Evolutionary conservation across 2,113 vertebrate species (phyloP).

Genomic region (human (Homo sapiens)): DNA sequence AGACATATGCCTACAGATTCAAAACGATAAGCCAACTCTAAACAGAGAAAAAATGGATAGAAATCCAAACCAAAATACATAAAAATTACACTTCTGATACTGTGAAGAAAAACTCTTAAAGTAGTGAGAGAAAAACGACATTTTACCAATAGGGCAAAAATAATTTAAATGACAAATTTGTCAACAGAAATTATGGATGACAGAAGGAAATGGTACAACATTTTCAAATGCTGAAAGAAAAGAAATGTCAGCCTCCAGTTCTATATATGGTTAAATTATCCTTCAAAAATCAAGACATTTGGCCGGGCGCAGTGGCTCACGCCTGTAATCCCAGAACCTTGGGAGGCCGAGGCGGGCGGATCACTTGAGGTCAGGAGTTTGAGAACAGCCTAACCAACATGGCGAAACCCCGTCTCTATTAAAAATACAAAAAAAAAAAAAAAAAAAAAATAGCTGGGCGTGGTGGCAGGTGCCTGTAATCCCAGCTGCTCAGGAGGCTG

Average conservation of each 20-base stretch:
- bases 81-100: neutral
- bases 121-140: neutral
- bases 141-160: neutral
- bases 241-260: neutral
- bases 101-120: neutral
- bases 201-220: neutral
- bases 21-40: neutral
- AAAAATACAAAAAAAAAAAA: too few relatives aligned
- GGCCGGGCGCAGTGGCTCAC: accelerated
- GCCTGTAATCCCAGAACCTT: too few relatives aligned
- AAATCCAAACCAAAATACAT: neutral
- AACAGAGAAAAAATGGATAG: neutral
- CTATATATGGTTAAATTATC: neutral
- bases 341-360: too few relatives aligned
- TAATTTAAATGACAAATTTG: neutral
- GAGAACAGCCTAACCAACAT: too few relatives aligned
- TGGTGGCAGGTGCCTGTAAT: too few relatives aligned
- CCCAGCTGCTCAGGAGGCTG: too few relatives aligned
- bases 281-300: neutral
- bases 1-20: neutral
- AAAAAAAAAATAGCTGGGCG: too few relatives aligned
- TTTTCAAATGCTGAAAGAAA: constrained; percentile 34
- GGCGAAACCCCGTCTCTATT: too few relatives aligned
- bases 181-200: neutral
- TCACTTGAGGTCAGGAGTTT: too few relatives aligned